Conservation (phyloP, 2,888 invertebrate genomes). For the Lasioglossum figueresi region DNA sequence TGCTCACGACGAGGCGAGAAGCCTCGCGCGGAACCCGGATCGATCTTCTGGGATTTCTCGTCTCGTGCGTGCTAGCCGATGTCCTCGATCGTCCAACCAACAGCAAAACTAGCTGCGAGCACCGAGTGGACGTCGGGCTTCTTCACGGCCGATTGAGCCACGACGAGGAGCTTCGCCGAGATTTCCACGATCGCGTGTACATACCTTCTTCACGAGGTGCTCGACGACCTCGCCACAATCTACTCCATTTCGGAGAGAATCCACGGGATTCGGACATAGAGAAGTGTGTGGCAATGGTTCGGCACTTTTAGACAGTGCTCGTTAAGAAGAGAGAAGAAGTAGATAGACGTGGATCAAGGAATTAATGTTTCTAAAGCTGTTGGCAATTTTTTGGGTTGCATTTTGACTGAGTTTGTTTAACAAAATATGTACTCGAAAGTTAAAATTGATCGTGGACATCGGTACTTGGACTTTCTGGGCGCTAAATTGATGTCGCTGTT, state of each 20-base stretch:
- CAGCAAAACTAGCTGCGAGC: constrained; percentile 10
- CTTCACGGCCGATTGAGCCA: constrained; percentile 51
- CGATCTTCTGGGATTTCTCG: constrained; percentile 68
- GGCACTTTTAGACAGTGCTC: neutral
- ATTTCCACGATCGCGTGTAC: constrained; percentile 27
- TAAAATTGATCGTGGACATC: too few species aligned
- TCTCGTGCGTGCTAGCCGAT: constrained; percentile 42
- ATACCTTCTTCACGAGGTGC: constrained; percentile 10
- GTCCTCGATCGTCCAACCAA: constrained; percentile 23
- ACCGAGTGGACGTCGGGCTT: constrained; percentile 35
- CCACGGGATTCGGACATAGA: neutral
- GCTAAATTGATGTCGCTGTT: too few species aligned
- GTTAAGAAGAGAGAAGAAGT: neutral
- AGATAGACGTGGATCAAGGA: neutral
- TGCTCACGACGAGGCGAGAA: constrained; percentile 69
- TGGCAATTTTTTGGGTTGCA: neutral
- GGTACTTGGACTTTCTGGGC: too few species aligned
- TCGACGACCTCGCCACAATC: neutral
- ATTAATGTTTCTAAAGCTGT: neutral
- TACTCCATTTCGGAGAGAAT: neutral
- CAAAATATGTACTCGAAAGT: too few species aligned
- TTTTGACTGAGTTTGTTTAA: too few species aligned
- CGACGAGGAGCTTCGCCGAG: constrained; percentile 39
- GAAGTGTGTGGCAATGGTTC: neutral
- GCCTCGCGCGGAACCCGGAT: constrained; percentile 61